phyloP scores from a whole-genome alignment of 2,113 vertebrate species.

The rabbit (Oryctolagus cuniculus) region mOryCun1.1 NC_091432.1:118002001-118002500 shows the following conservation, averaged over 20 bases:
- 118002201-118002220: slow-evolving; percentile 79
- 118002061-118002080: neutral
- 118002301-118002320: neutral
- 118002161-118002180: slow-evolving; percentile 71
- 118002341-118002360: neutral
- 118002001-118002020: neutral
- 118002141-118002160: slow-evolving; percentile 72
- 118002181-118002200: slow-evolving; percentile 79
- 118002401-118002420: slow-evolving; percentile 84
- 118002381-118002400: slow-evolving; percentile 82
- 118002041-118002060: neutral
- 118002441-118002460: slow-evolving; percentile 86
- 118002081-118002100: neutral
- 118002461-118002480: slow-evolving; percentile 84
- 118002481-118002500: slow-evolving; percentile 87
- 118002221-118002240: slow-evolving; percentile 83
- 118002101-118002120: neutral
- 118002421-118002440: slow-evolving; percentile 86
- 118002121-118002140: slow-evolving; percentile 79
- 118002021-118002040: neutral
- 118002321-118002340: neutral
- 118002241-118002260: slow-evolving; percentile 85
- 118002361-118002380: neutral
- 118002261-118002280: slow-evolving; percentile 73
- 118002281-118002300: slow-evolving; percentile 41